Base-by-base conservation (phyloP, 2,888 invertebrate species). In the Tetanocera ferruginea region DNA sequence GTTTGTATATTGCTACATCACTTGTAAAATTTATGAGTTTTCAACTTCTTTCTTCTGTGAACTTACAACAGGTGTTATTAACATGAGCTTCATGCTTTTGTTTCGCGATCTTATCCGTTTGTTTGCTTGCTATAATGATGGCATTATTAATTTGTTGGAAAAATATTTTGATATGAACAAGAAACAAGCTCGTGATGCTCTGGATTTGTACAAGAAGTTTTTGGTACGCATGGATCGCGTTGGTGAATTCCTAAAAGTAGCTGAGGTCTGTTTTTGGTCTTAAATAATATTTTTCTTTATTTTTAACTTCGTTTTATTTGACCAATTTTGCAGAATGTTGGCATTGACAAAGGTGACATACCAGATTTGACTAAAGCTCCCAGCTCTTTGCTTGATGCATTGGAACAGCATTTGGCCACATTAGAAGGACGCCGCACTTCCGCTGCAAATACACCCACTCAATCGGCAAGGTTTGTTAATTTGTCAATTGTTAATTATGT, bases 131-230 rank as follows among this genome's bases (percentile, higher is more conserved):
- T 99, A 99, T 92, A 99, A 99, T 91, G 99, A 99, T 91, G 99
- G 98, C 83, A 97, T 99, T 86, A 99, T 99, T 87, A 99, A 99
- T 91, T 93, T 99, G 84, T 92, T 99, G 91, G 99, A 99, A 92
- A 99, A 99, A 91, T 99, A 97, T 92, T 99, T 99, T 91, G 98
- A 98, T 90, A 99, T 99, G 98, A 98, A 98, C 91, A 99, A 99
- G 91, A 99, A 99, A 91, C 97, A 98, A 89, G 97, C 97, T 87
- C 94, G 97, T 85, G 98, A 99, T 88, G 98, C 98, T 84, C 93
- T 99, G 90, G 99, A 99, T 89, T 94, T 98, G 87, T 99, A 99
- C 91, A 99, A 98, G 91, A 98, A 97, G 91, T 99, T 99, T 92
- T 93, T 99, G 87, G 96, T 97, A 85, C 93, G 98, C 87, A 98